These are phyloP conservation scores for Ammodytes marinus DNA, from an alignment of 2,113 vertebrate species.

Conservation along the genomic window DNA sequence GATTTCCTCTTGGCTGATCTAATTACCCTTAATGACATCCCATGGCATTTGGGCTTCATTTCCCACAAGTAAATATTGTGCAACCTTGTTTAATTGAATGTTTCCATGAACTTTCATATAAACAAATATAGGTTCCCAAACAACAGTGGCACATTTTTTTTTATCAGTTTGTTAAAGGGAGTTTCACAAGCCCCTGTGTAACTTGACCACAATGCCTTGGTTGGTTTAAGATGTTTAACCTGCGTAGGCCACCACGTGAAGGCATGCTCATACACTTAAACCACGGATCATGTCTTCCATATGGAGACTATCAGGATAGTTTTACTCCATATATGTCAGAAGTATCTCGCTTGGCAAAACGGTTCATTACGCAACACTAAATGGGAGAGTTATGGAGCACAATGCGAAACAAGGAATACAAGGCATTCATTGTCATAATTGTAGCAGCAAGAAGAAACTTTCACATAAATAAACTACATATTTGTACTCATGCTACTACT, in stretches of 20 bases:
- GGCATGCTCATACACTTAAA: conserved; percentile 36
- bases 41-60: conserved; percentile 25
- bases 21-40: conserved; percentile 53
- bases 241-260: conserved; percentile 45
- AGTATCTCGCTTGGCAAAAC: conserved; percentile 29
- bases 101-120: conserved; percentile 38
- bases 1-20: conserved; percentile 35
- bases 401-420: not conserved
- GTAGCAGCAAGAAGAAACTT: not conserved
- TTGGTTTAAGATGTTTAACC: conserved; percentile 40
- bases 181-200: conserved; percentile 5
- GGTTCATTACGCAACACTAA: conserved; percentile 45
- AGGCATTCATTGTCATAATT: not conserved
- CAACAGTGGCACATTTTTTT: conserved; percentile 1
- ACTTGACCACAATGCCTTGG: conserved; percentile 23
- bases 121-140: conserved; percentile 49
- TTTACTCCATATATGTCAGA: conserved; percentile 62
- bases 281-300: conserved; percentile 57
- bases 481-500: not conserved
- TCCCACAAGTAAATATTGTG: conserved; percentile 55
- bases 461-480: not conserved
- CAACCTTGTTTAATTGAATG: conserved; percentile 30
- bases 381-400: conserved; percentile 31
- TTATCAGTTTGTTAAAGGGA: not conserved
- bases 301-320: conserved; percentile 64